Percentiles rank a stretch among this genome's conserved stretches.
Evolutionary conservation across 2,888 invertebrate species (phyloP).

Genomic region (Alviniconcha strummeri): DNA sequence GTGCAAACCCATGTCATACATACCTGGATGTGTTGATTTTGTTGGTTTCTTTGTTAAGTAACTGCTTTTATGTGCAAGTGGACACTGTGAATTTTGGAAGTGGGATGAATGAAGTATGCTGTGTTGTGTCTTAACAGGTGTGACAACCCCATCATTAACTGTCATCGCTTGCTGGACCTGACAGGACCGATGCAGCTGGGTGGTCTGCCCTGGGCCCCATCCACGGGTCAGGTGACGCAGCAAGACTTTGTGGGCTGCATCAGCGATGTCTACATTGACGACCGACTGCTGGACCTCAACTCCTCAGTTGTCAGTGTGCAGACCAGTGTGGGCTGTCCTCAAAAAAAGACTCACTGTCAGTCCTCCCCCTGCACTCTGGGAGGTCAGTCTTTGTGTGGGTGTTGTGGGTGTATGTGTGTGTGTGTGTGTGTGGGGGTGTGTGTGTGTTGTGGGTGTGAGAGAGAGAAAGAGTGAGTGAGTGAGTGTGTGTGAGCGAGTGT

Average conservation of each 20-base stretch:
- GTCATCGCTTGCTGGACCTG: conserved; percentile 88
- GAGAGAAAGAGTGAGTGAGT: too few relatives aligned
- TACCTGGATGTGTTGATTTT: too few relatives aligned
- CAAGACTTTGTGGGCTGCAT: conserved; percentile 92
- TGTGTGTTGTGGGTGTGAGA: background rate
- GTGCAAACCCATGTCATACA: too few relatives aligned
- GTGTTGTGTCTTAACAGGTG: conserved; percentile 67
- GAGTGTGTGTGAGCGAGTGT: too few relatives aligned
- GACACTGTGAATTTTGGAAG: too few relatives aligned
- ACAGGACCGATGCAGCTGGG: conserved; percentile 93
- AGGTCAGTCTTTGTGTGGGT: conserved; percentile 75
- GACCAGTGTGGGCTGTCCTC: conserved; percentile 91
- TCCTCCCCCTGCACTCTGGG: conserved; percentile 91
- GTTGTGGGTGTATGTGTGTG: too few relatives aligned
- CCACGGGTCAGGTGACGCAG: conserved; percentile 62
- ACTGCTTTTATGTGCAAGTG: too few relatives aligned
- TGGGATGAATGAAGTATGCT: too few relatives aligned
- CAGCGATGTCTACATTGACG: conserved; percentile 89
- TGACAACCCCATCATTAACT: conserved; percentile 74
- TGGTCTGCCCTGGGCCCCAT: conserved; percentile 82
- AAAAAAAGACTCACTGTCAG: conserved; percentile 87
- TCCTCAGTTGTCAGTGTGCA: conserved; percentile 58
- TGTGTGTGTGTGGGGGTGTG: background rate
- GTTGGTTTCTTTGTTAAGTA: too few relatives aligned
- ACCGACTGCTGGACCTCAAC: conserved; percentile 90